A percentile compares a stretch with the other conserved stretches of the same genome.
These are phyloP conservation scores for Bombylius major DNA, from an alignment of 2,888 invertebrate genomes.

Conservation along the genomic window DNA sequence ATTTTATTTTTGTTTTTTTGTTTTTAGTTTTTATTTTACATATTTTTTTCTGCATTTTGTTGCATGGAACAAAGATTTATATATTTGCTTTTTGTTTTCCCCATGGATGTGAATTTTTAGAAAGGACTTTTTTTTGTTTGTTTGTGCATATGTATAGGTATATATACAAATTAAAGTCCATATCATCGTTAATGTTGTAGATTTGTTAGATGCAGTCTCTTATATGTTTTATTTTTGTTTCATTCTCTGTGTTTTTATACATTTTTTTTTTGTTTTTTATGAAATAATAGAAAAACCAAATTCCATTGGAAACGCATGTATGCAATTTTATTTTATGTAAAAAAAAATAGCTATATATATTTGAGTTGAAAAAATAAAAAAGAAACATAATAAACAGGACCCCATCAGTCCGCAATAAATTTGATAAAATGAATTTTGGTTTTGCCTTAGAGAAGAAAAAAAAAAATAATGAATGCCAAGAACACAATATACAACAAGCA, in stretches of 20 bases:
- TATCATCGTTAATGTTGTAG: no score
- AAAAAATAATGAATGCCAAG: not conserved
- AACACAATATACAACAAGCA: not conserved
- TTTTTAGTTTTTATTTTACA: not conserved
- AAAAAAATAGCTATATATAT: not conserved
- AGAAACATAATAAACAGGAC: not conserved
- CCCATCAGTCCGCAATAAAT: slow-evolving; percentile 10
- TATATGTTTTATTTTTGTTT: not conserved
- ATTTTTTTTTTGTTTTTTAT: not conserved
- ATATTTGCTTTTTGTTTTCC: no score
- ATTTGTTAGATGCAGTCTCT: no score
- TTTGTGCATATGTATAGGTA: not conserved
- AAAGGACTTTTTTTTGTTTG: not conserved
- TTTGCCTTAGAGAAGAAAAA: slow-evolving; percentile 3
- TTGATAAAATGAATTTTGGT: slow-evolving; percentile 14
- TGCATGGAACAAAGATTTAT: not conserved
- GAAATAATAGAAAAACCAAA: not conserved
- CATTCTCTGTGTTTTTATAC: not conserved
- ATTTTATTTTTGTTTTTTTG: no score
- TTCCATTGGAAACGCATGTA: slow-evolving; percentile 7
- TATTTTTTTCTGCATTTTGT: not conserved
- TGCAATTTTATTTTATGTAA: slow-evolving; percentile 2
- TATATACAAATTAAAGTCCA: not conserved
- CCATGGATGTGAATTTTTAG: no score
- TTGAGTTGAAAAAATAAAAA: not conserved